Percentiles rank a stretch among this genome's conserved stretches.
Evolutionary conservation across 2,888 invertebrate species (phyloP).

Genomic region (Rhaphigaster nebulosa): DNA sequence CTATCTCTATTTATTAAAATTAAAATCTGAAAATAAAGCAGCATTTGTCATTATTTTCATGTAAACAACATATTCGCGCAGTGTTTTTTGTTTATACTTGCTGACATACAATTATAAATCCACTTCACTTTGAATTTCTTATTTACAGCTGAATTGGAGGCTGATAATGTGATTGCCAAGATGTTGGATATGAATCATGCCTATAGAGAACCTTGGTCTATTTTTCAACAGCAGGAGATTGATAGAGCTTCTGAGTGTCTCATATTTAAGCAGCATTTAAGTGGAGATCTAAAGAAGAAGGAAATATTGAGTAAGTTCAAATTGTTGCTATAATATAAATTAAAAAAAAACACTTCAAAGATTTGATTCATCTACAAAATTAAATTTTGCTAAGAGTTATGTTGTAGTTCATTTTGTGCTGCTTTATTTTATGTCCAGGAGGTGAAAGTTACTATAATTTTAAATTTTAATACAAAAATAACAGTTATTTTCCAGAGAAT

Average conservation of each 20-base stretch:
- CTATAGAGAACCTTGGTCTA: conserved; percentile 72
- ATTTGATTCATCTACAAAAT: not conserved
- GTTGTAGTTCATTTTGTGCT: too few relatives aligned
- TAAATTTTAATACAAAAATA: too few relatives aligned
- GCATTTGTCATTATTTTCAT: too few relatives aligned
- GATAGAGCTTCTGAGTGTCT: conserved; percentile 78
- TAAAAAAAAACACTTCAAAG: not conserved
- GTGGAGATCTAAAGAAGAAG: conserved; percentile 74
- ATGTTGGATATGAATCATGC: conserved; percentile 75
- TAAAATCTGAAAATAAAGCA: too few relatives aligned
- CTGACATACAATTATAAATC: not conserved
- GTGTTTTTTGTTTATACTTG: too few relatives aligned
- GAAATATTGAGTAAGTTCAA: conserved; percentile 74
- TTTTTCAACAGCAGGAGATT: conserved; percentile 71
- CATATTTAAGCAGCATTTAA: conserved; percentile 72
- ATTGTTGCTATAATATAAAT: not conserved
- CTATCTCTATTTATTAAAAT: too few relatives aligned
- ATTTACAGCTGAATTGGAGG: conserved; percentile 74
- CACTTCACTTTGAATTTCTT: not conserved
- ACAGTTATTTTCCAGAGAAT: too few relatives aligned
- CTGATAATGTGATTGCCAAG: conserved; percentile 77
- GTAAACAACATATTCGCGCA: too few relatives aligned
- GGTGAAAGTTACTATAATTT: too few relatives aligned
- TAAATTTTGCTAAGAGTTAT: not conserved
- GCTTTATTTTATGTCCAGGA: too few relatives aligned